Percentiles rank a stretch among this genome's conserved stretches.
These are phyloP conservation scores for Iphiclides podalirius DNA, from an alignment of 2,888 invertebrate genomes.

Conservation along the genomic window DNA sequence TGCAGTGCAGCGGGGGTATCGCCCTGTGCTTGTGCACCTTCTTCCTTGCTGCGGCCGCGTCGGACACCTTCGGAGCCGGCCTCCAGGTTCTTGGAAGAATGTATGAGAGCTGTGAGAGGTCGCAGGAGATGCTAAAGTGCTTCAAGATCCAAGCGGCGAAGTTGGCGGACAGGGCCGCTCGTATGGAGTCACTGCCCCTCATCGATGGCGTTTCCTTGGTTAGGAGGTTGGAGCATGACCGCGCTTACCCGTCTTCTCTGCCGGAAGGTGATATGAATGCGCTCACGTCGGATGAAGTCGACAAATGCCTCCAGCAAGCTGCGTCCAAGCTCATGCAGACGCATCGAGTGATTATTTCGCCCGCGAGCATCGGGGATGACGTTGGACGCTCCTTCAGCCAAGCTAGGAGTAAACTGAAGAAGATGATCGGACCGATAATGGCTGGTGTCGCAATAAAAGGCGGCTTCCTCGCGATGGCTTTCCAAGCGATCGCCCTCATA, in stretches of 20 bases:
- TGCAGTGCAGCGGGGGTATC: conserved; percentile 67
- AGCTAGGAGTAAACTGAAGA: conserved; percentile 82
- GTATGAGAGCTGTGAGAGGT: conserved; percentile 82
- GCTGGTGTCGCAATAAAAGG: conserved; percentile 86
- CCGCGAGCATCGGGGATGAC: conserved; percentile 59
- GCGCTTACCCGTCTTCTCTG: conserved; percentile 70
- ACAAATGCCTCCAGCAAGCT: conserved; percentile 78
- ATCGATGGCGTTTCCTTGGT: conserved; percentile 82
- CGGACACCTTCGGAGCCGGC: conserved; percentile 65
- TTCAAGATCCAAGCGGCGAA: conserved; percentile 85
- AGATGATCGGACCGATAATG: conserved; percentile 83
- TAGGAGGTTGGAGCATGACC: conserved; percentile 62
- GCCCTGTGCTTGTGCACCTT: conserved; percentile 61
- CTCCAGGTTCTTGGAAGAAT: conserved; percentile 75
- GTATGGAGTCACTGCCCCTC: conserved; percentile 81
- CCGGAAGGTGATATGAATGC: conserved; percentile 81
- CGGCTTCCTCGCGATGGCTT: conserved; percentile 86
- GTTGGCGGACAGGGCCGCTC: conserved; percentile 82
- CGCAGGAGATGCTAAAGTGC: conserved; percentile 84
- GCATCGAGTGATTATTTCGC: conserved; percentile 79
- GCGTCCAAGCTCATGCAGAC: conserved; percentile 80
- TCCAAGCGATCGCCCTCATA: conserved; percentile 86
- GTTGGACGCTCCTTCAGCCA: conserved; percentile 71
- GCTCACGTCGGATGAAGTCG: conserved; percentile 80
- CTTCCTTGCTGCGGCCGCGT: conserved; percentile 49